Evolutionary conservation across 2,113 vertebrate genomes (phyloP).

Genomic region (Prunella fulvescens): DNA sequence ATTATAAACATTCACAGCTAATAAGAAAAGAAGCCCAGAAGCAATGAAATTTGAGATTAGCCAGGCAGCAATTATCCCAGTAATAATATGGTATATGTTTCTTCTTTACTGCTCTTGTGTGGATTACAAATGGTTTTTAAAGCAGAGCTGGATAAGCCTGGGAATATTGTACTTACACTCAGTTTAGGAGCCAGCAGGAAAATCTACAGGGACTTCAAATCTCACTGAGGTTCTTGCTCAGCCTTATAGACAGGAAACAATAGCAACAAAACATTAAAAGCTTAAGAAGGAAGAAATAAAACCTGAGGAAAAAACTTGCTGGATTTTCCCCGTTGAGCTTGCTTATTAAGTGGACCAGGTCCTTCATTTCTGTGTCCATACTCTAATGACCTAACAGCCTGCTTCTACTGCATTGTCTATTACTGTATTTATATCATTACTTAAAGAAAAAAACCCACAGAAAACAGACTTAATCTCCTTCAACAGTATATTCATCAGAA

Average conservation of each 20-base stretch:
- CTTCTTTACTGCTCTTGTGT: slow-evolving; percentile 66
- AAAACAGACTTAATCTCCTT: neutral
- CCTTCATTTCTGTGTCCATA: neutral
- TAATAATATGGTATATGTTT: slow-evolving; percentile 53
- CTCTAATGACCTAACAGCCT: neutral
- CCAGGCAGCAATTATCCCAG: slow-evolving; percentile 55
- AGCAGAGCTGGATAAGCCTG: slow-evolving; percentile 37
- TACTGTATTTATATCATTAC: neutral
- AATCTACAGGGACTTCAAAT: slow-evolving; percentile 22
- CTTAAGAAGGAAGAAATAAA: slow-evolving; percentile 17
- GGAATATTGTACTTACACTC: slow-evolving; percentile 37
- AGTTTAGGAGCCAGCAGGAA: slow-evolving; percentile 46
- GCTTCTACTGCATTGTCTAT: neutral
- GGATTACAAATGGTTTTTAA: slow-evolving; percentile 62
- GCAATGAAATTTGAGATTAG: slow-evolving; percentile 52
- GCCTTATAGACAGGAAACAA: slow-evolving; percentile 13
- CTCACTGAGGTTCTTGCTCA: neutral
- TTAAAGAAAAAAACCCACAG: neutral
- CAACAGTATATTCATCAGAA: neutral
- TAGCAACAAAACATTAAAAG: slow-evolving; percentile 24
- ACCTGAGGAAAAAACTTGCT: neutral
- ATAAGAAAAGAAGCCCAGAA: slow-evolving; percentile 48
- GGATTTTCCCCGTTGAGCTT: neutral
- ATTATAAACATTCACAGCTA: slow-evolving; percentile 53
- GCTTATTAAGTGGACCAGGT: neutral